Evolutionary conservation across 2,797 vertebrate genomes (phyloP).

Genomic region (Okamejei kenojei): DNA sequence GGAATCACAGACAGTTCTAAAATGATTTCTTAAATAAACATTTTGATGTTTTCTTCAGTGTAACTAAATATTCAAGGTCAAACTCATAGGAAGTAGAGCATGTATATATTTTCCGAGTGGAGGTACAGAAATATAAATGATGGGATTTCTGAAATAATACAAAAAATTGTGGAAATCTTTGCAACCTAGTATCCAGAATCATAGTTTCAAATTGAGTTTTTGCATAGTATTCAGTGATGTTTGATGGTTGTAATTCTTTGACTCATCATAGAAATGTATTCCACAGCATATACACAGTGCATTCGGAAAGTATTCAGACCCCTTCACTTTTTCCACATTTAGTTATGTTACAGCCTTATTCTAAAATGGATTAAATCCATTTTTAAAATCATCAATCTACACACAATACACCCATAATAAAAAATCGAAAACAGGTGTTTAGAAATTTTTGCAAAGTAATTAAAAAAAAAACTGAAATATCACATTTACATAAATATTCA

Average conservation of each 20-base stretch:
- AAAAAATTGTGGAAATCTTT: background rate
- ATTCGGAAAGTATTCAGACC: too few species aligned
- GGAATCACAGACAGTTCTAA: background rate
- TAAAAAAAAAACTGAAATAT: too few species aligned
- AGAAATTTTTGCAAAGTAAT: too few species aligned
- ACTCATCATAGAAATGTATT: background rate
- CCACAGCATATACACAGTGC: background rate
- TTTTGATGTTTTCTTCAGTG: constrained; percentile 2
- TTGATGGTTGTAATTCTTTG: background rate
- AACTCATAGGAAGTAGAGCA: background rate
- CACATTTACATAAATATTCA: too few species aligned
- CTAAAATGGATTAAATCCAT: too few species aligned
- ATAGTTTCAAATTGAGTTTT: background rate
- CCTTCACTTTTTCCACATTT: too few species aligned
- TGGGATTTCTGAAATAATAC: background rate
- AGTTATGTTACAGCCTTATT: too few species aligned
- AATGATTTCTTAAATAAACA: background rate
- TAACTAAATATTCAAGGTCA: background rate
- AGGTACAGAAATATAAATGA: background rate
- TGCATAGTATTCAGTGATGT: background rate
- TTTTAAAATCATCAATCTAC: too few species aligned
- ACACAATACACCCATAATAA: too few species aligned
- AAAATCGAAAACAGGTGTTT: too few species aligned
- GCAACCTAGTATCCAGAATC: background rate
- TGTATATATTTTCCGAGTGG: background rate